A percentile compares a stretch with the other conserved stretches of the same genome.
These are phyloP conservation scores for Camponotus fellah DNA, from an alignment of 2,888 invertebrate species.

Conservation along the genomic window DNA sequence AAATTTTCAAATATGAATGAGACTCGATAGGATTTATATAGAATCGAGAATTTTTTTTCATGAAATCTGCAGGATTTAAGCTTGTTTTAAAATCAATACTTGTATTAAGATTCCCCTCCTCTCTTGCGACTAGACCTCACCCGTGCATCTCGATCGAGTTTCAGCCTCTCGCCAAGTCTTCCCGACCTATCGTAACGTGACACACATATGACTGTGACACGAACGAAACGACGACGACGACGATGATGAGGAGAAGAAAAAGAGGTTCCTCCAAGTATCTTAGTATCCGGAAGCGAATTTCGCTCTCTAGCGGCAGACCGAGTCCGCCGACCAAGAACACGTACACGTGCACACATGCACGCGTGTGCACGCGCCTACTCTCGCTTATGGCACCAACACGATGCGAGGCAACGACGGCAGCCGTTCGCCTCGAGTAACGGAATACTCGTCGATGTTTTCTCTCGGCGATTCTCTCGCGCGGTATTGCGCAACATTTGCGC, in stretches of 20 bases:
- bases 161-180: slow-evolving; percentile 38
- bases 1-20: background rate
- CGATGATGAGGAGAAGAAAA: background rate
- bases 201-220: slow-evolving; percentile 41
- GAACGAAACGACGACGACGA: slow-evolving; percentile 43
- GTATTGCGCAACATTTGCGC: slow-evolving; percentile 72
- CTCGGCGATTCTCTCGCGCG: slow-evolving; percentile 67
- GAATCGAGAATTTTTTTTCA: background rate
- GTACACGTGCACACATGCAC: background rate
- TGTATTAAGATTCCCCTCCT: background rate
- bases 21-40: background rate
- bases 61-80: background rate
- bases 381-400: slow-evolving; percentile 58
- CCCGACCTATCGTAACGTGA: slow-evolving; percentile 70
- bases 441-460: slow-evolving; percentile 76
- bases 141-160: background rate
- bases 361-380: slow-evolving; percentile 17
- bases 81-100: slow-evolving; percentile 13
- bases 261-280: slow-evolving; percentile 9
- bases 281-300: slow-evolving; percentile 44
- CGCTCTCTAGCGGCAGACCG: slow-evolving; percentile 47
- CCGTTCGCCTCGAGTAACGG: slow-evolving; percentile 74
- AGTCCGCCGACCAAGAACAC: background rate
- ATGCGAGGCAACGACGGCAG: slow-evolving; percentile 63
- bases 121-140: background rate